Conservation (phyloP, 2,113 vertebrate genomes). For the Pterophyllum scalare region DNA sequence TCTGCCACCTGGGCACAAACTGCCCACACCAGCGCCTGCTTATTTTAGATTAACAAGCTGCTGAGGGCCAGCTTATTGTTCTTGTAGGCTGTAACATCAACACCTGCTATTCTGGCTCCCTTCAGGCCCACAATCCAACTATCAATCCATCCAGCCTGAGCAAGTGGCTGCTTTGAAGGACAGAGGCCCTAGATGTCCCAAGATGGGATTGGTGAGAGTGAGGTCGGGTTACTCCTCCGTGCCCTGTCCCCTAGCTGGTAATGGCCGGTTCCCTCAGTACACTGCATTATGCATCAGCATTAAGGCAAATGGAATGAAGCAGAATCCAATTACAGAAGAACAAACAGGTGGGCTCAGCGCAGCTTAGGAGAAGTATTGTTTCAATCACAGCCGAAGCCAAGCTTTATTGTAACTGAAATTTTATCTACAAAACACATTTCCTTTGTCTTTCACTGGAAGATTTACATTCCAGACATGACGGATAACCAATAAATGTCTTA, state of each 20-base stretch:
- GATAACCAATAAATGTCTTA: constrained; percentile 40
- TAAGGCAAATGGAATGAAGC: constrained; percentile 80
- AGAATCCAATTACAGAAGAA: constrained; percentile 80
- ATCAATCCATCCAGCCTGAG: constrained; percentile 66
- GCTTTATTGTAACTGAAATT: constrained; percentile 70
- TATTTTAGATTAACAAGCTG: constrained; percentile 91
- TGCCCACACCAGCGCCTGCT: constrained; percentile 81
- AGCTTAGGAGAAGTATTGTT: constrained; percentile 75
- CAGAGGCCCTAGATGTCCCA: constrained; percentile 60
- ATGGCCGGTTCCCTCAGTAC: constrained; percentile 68
- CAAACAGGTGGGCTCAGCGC: constrained; percentile 80
- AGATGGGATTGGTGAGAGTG: constrained; percentile 21
- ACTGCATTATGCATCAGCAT: constrained; percentile 79
- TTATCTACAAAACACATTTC: constrained; percentile 78
- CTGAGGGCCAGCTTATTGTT: constrained; percentile 86
- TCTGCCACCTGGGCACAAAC: constrained; percentile 78
- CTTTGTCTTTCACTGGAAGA: constrained; percentile 50
- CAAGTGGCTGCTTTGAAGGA: constrained; percentile 70
- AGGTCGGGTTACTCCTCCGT: constrained; percentile 71
- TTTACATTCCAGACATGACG: constrained; percentile 43
- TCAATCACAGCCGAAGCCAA: constrained; percentile 73
- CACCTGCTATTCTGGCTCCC: constrained; percentile 76
- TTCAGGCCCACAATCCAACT: constrained; percentile 54
- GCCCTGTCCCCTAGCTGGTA: constrained; percentile 68
- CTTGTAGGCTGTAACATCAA: constrained; percentile 65